phyloP scores from a whole-genome alignment of 2,113 vertebrate genomes.

The Tachysurus fulvidraco region DNA sequence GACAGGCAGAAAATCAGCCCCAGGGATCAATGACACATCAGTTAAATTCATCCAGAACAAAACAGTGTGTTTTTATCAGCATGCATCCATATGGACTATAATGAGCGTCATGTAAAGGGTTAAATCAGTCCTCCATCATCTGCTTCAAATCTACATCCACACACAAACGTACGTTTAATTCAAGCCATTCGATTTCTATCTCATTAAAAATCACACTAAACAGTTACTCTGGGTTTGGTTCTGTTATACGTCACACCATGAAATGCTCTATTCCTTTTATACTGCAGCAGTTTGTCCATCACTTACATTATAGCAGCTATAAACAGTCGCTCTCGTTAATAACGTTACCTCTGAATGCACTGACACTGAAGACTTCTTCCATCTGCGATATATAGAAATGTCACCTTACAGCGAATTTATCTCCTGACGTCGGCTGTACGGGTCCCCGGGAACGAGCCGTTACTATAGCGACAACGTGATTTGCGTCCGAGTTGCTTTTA shows the following conservation, averaged over 20 bases:
- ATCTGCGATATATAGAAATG: not conserved
- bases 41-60: not conserved
- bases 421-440: no score
- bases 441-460: not conserved
- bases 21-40: not conserved
- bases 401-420: not conserved
- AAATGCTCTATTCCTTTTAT: not conserved
- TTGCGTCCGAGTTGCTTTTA: not conserved
- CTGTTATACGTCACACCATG: not conserved
- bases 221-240: not conserved
- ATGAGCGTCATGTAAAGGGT: not conserved
- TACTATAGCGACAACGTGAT: not conserved
- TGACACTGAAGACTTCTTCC: not conserved
- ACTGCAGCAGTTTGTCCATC: not conserved
- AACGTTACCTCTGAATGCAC: no score
- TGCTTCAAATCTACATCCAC: not conserved
- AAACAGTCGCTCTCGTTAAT: not conserved
- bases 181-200: not conserved
- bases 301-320: not conserved
- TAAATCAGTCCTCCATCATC: not conserved
- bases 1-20: not conserved
- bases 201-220: not conserved
- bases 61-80: not conserved
- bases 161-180: not conserved
- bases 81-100: not conserved